Conservation (phyloP, 2,888 invertebrate species). For the Abrostola tripartita region DNA sequence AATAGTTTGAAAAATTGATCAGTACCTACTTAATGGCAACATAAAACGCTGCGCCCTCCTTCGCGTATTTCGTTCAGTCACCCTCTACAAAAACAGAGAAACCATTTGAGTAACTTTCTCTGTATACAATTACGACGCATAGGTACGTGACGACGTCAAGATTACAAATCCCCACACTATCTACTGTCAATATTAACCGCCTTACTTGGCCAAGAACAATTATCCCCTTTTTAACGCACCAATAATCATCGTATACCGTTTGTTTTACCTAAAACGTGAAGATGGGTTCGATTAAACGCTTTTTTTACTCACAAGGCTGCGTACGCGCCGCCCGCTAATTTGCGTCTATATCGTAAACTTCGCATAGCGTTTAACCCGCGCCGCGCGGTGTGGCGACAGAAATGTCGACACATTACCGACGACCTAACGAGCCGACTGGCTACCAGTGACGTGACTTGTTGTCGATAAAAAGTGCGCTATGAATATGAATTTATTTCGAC, state of each 20-base stretch:
- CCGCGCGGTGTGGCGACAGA: constrained; percentile 66
- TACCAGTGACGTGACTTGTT: constrained; percentile 63
- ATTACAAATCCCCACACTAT: constrained; percentile 14
- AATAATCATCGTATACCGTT: constrained; percentile 41
- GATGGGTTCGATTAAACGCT: constrained; percentile 43
- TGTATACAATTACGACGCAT: neutral
- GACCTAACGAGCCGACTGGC: constrained; percentile 70
- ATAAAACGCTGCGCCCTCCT: too few species aligned
- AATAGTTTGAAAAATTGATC: too few species aligned
- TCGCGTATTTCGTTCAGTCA: too few species aligned
- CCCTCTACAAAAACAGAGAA: too few species aligned
- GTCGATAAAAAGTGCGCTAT: constrained; percentile 61
- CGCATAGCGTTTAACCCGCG: constrained; percentile 55
- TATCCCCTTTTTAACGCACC: constrained; percentile 29
- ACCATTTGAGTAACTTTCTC: neutral
- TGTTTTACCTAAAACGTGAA: constrained; percentile 40
- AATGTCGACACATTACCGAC: constrained; percentile 74
- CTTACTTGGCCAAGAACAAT: constrained; percentile 42
- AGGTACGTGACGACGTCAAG: neutral
- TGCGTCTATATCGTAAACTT: constrained; percentile 66
- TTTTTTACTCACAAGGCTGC: constrained; percentile 40
- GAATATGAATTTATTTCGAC: constrained; percentile 64
- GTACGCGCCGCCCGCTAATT: constrained; percentile 59
- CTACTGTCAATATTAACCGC: constrained; percentile 14
- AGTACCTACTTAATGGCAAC: too few species aligned